Base-by-base conservation (phyloP, 1,140 invertebrate genomes). In the Trichonephila inaurata region DNA sequence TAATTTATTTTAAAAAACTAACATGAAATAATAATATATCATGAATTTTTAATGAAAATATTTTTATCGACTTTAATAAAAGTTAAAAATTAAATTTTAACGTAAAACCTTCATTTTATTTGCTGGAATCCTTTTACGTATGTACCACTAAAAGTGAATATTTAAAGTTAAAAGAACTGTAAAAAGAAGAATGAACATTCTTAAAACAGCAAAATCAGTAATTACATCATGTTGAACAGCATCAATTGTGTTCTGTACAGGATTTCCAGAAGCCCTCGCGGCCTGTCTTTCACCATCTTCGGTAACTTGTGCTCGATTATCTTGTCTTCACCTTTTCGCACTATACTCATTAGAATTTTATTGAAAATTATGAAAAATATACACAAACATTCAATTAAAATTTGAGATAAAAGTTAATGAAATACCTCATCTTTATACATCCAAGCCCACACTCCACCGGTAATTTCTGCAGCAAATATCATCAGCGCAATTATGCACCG, bases 401-500 rank as follows among this genome's bases (percentile, higher is more conserved):
- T 40, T 18, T 77, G 2, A 40, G 40, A 87, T 44, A 86, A 82
- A 6, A n/a, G 10, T 10, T 24, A 89, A 44, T 10, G 66, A 94
- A 64, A 72, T 94, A 95, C 94, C 58, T 97, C 96, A 91, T 97
- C 96, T 94, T 96, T 96, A 95, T 98, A 97, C 89, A 96, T 96
- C 95, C 97, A 97, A 33, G 97, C 97, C 97, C 97, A 98, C 92
- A 97, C 96, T 66, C 96, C 97, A 86, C 97, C 97, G 2, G 97
- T 97, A 64, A 98, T 96, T 96, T 98, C 97, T 28, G 97, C 97
- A n/a, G 98, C 97, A 95, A 98, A 96, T 77, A 98, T 97, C n/a
- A 98, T 96, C 69, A 98, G 95, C 77, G 98, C 96, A 72, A 97
- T 96, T 94, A 97, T 97, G 95, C 97, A 98, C 96, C 97, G 95